Percentiles rank a stretch among this genome's conserved stretches.
phyloP scores from a whole-genome alignment of 30 jellyfish, hydroid and myxozoan genomes.

The Nemopilema nomurai region DNA sequence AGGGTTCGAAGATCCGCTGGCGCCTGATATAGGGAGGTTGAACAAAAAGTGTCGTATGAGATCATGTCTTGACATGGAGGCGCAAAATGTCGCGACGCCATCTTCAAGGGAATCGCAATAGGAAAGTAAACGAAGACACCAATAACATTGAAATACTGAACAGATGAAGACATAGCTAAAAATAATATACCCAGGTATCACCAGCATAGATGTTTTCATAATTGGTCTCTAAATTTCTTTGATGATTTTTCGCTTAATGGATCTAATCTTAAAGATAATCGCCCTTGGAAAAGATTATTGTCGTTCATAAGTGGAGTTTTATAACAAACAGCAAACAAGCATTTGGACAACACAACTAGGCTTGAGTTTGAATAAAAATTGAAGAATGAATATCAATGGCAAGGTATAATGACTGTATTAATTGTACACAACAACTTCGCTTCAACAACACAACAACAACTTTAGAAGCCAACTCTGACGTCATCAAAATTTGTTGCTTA shows the following conservation, averaged over 20 bases:
- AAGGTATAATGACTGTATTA: too few relatives aligned
- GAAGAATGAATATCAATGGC: too few relatives aligned
- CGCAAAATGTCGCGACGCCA: constrained; percentile 28
- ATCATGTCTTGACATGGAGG: background rate
- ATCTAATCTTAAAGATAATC: background rate
- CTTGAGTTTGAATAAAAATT: too few relatives aligned
- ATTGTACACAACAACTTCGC: too few relatives aligned
- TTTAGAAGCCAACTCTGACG: too few relatives aligned
- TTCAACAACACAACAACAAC: too few relatives aligned
- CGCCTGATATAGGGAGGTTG: constrained; percentile 6
- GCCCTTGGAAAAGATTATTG: background rate
- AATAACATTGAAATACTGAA: background rate
- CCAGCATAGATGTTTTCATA: background rate
- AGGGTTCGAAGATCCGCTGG: constrained; percentile 16
- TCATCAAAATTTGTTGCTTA: too few relatives aligned
- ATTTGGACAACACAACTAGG: too few relatives aligned
- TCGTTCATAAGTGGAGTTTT: background rate
- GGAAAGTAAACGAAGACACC: background rate
- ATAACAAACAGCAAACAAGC: background rate
- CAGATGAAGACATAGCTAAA: background rate
- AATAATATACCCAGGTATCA: background rate
- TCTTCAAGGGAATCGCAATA: background rate
- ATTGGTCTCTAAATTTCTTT: background rate
- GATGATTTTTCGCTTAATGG: background rate
- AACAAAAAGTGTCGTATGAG: constrained; percentile 11